Base-by-base conservation (phyloP, 2,797 vertebrate species). In the Liasis olivaceus region DNA sequence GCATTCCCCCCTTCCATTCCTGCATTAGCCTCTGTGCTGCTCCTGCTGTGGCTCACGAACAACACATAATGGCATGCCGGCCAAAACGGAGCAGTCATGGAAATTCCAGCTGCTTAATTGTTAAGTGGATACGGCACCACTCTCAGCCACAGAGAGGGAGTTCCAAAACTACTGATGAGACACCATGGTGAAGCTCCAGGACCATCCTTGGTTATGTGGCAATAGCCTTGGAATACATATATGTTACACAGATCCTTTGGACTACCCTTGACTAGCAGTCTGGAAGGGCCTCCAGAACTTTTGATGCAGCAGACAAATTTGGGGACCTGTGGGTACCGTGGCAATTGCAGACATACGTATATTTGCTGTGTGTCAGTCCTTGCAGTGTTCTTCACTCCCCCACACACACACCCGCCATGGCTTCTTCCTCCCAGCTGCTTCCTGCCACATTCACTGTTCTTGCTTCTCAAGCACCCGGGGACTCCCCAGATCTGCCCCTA, bases 371-470 rank as follows among this genome's bases (percentile, higher is more conserved):
- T 84, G 85, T 36, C 66, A 59, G 24, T n/a, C 63, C 81, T 77
- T 51, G 89, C 89, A 69, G 62, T 5, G 12, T 85, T 89, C 90
- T 85, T 89, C 20, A 2, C 62, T 72, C 59, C 42, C 47, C 56
- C 13, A 20, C 36, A 4, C 59, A 36, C 62, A 51, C 26, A 14
- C 15, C 63, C 2, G 26, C 81, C n/a, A 77, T 89, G 81, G 28
- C 36, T 93, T 90, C 85, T 94, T 94, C 92, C 92, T 94, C 88
- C 92, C 92, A 91, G 90, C 92, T 93, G 92, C 92, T 93, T 94
- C 92, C 90, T 94, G 90, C 85, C 90, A 12, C 88, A 63, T 77
- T 89, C 81, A 12, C 36, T 69, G 84, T 77, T 81, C 93, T 93
- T 89, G 90, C 93, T 93, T 87, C 88, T 90, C 8, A 42, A 51